phyloP scores from a whole-genome alignment of 2,797 vertebrate genomes.

The Linurgus olivaceus region DNA sequence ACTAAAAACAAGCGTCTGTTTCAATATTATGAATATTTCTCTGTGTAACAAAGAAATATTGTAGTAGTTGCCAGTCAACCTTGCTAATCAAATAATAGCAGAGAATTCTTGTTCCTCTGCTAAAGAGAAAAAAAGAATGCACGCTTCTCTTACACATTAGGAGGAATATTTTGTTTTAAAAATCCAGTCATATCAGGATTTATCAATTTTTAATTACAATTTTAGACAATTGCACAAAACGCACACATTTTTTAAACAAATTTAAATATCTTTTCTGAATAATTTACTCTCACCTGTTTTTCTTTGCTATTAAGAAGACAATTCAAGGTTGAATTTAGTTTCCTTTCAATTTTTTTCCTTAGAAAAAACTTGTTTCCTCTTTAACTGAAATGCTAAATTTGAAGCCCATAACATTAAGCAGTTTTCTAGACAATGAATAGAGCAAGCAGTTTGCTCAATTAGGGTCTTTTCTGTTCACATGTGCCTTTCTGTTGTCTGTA shows the following conservation, averaged over 20 bases:
- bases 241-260: accelerated
- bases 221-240: neutral
- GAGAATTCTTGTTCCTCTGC: neutral
- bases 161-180: neutral
- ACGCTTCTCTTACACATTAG: neutral
- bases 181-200: neutral
- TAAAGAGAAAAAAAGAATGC: neutral
- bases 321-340: neutral
- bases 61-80: neutral
- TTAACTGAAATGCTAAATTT: neutral
- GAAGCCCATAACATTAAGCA: neutral
- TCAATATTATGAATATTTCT: neutral
- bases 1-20: neutral
- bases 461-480: neutral
- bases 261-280: neutral
- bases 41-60: neutral
- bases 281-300: neutral
- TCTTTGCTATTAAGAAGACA: neutral
- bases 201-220: neutral
- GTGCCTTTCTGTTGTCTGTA: neutral
- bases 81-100: neutral
- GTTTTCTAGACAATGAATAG: neutral
- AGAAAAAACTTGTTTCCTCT: neutral
- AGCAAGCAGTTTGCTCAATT: neutral
- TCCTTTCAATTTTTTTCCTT: neutral